phyloP scores from a whole-genome alignment of 2,797 vertebrate species.

The Chelonia mydas region DNA sequence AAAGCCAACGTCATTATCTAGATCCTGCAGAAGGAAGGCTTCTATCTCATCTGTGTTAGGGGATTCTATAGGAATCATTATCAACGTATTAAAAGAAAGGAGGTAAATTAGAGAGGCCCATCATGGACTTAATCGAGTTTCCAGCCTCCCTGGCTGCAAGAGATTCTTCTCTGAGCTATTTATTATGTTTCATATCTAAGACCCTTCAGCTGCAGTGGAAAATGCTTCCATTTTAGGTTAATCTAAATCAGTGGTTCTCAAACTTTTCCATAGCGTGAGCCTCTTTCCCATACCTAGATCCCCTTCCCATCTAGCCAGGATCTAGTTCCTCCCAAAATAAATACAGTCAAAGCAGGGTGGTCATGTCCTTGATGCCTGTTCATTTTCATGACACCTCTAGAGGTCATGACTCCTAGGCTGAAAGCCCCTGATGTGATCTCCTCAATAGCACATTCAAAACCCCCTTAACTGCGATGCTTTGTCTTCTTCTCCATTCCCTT shows the following conservation, averaged over 20 bases:
- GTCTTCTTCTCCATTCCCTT: neutral
- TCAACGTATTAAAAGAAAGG: too few species aligned
- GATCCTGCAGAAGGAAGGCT: neutral
- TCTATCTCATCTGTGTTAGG: neutral
- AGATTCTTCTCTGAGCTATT: neutral
- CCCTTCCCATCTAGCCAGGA: neutral
- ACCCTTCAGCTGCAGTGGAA: neutral
- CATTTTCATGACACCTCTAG: neutral
- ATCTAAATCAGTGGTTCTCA: neutral
- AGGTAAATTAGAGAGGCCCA: neutral
- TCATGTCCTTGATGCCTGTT: neutral
- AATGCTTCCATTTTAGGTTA: neutral
- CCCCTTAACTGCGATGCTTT: neutral
- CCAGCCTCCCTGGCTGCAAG: neutral
- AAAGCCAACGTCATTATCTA: neutral
- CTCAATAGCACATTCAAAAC: neutral
- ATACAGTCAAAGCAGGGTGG: neutral
- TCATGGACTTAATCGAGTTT: neutral
- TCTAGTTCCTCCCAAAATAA: neutral
- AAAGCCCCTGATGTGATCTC: neutral
- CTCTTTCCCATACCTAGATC: neutral
- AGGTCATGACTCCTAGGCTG: neutral
- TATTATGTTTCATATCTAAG: neutral
- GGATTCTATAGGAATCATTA: neutral
- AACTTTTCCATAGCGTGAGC: neutral